Percentiles rank a stretch among this genome's conserved stretches.
Conservation (phyloP, 2,888 invertebrate species). For the Eristalis tenax region DNA sequence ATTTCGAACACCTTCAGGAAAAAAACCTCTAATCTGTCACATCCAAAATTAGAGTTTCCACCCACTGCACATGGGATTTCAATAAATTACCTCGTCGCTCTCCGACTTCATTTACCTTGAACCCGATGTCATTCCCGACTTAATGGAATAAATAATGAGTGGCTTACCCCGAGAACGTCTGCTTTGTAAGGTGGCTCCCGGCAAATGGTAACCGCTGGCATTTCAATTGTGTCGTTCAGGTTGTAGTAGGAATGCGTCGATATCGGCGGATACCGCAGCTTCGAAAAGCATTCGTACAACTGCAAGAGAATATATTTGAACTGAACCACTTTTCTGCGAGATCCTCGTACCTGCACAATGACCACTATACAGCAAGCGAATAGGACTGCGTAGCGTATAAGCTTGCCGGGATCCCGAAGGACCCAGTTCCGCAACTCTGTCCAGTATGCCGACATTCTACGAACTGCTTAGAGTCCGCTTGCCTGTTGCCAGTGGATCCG, state of each 20-base stretch:
- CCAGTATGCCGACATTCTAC: conserved; percentile 77
- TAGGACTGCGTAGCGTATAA: conserved; percentile 83
- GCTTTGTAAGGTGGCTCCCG: conserved; percentile 85
- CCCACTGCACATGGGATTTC: no score
- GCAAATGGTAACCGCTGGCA: conserved; percentile 87
- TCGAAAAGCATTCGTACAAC: conserved; percentile 84
- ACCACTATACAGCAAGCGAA: conserved; percentile 83
- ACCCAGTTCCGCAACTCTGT: conserved; percentile 77
- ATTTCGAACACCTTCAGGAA: no score
- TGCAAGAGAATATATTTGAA: conserved; percentile 75
- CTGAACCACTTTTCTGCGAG: neutral
- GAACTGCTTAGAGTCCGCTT: conserved; percentile 20
- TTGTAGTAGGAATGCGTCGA: conserved; percentile 87
- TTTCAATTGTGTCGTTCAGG: conserved; percentile 85
- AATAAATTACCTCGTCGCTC: no score
- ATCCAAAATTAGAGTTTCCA: no score
- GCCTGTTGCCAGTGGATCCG: neutral
- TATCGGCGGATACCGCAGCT: conserved; percentile 85
- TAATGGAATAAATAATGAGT: neutral
- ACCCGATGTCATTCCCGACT: neutral
- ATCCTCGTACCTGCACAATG: conserved; percentile 83
- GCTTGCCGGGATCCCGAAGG: conserved; percentile 82
- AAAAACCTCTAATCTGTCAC: no score
- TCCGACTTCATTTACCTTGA: neutral
- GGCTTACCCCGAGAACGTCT: conserved; percentile 83